Base-by-base conservation (phyloP, 2,113 vertebrate genomes). In the Eulemur macaco region DNA sequence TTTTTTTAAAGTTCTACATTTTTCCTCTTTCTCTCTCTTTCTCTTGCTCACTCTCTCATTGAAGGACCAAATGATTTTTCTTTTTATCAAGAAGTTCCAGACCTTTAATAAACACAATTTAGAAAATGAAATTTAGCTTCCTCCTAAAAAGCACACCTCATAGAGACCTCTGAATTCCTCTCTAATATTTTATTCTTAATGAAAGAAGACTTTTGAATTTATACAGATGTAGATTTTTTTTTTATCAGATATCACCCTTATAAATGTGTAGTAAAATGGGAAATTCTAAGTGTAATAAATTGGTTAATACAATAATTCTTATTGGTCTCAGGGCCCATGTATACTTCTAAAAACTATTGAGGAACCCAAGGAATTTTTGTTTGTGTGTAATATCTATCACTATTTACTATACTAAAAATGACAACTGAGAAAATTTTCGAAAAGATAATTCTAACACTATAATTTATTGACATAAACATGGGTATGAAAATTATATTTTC, bases 41-140 rank as follows among this genome's bases (percentile, higher is more conserved):
- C 18, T 50, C 47, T 50, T 2, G 52, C 52, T 54, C 6, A 5
- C 31, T 86, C 50, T 87, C 20, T 88, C 17, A 80, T 37, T 42
- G 23, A 45, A 85, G 86, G 15, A 21, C 37, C 14, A 77, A 86
- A 71, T 80, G n/a, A 81, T 69, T 68, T 82, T 89, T 58, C 2
- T 58, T 68, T 88, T 88, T 64, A 89, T 50, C 90, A 69, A 76
- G 37, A 82, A 31, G 2, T 60, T 82, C 21, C 8, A 64, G 47
- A 87, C 4, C 42, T 58, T 91, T 92, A 60, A 64, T 82, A 86
- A 83, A 50, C 18, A 47, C 14, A 92, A 20, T 77, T 77, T 52
- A 54, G 54, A 92, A 73, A 52, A 0, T 95, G 34, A 89, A 88
- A 86, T 96, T 78, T 89, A 74, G 25, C 60, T 95, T 64, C 66